Base-by-base conservation (phyloP, 1,140 invertebrate species). In the Patella vulgata region DNA sequence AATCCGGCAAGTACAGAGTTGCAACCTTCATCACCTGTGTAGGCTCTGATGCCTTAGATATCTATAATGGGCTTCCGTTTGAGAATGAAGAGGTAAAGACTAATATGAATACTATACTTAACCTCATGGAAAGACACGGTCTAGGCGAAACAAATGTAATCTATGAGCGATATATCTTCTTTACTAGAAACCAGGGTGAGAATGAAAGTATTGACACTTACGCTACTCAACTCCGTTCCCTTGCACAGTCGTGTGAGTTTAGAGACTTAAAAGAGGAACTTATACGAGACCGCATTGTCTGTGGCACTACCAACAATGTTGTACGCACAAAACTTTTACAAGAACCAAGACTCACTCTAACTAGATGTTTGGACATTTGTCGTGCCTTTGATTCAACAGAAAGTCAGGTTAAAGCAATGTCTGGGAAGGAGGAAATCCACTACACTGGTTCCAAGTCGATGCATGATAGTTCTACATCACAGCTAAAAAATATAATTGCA, bases 161-260 rank as follows among this genome's bases (percentile, higher is more conserved):
- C 17, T 59, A 59, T 59, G 56, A 59, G 19, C 23, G 56, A n/a
- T 59, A 59, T 21, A 36, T 48, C 5, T 59, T 59, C 23, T 47
- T 47, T 33, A 59, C 43, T 9, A 21, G 25, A 21, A 31, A 54
- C 31, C 51, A 54, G 11, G 33, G 23, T 14, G 50, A 62, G 30
- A 43, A 28, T 39, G 39, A 40, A 14, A 8, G 6, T 36, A 14
- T 36, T 14, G 51, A 53, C n/a, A n/a, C 48, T 11, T 66, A 28
- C 19, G 44, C 48, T 17, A 54, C 42, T 9, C 33, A 40, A 40
- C 30, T 59, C 2, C 17, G 51, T 48, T 42, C 48, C 19, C 21
- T 66, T 8, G 30, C 63, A 11, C 51, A 54, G 14, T 36, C 56
- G 0, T 66, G 63, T 59, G 63, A 66, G 25, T 66, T 59, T 40